phyloP scores from a whole-genome alignment of 2,888 invertebrate species.

The Chirona hameri region DNA sequence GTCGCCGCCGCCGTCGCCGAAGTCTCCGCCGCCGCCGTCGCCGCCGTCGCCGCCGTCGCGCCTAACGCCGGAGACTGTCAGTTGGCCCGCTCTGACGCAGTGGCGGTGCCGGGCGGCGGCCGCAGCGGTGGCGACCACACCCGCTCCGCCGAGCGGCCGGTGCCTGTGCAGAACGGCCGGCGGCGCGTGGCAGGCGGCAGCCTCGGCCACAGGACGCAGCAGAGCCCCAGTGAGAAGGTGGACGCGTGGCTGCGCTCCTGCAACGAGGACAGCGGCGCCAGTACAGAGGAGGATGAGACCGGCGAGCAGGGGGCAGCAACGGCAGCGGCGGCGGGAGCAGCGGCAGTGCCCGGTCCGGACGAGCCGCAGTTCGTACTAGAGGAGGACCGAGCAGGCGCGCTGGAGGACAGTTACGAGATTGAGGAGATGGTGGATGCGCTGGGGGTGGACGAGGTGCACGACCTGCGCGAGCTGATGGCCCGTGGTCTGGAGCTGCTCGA shows the following conservation, averaged over 20 bases:
- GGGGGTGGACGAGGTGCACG: slow-evolving; percentile 83
- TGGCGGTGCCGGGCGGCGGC: background rate
- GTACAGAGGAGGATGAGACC: background rate
- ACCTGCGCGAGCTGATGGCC: slow-evolving; percentile 83
- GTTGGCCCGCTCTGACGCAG: background rate
- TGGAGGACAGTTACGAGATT: background rate
- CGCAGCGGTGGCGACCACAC: background rate
- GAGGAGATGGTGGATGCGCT: slow-evolving; percentile 44
- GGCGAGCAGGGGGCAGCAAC: background rate
- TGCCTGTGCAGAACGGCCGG: background rate
- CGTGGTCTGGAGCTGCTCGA: slow-evolving; percentile 67
- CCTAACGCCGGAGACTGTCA: background rate
- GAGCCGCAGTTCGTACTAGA: background rate
- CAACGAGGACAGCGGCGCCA: background rate
- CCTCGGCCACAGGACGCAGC: background rate
- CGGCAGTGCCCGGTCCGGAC: background rate
- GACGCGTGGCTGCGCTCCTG: slow-evolving; percentile 2
- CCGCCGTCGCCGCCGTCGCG: background rate
- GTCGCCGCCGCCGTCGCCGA: background rate
- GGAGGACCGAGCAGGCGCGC: background rate
- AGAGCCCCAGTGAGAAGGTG: slow-evolving; percentile 23
- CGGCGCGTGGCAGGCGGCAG: background rate
- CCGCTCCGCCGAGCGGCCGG: background rate
- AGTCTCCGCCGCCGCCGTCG: background rate
- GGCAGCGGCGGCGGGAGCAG: background rate